Evolutionary conservation across 2,888 invertebrate genomes (phyloP).

Genomic region (Sepioteuthis lessoniana): DNA sequence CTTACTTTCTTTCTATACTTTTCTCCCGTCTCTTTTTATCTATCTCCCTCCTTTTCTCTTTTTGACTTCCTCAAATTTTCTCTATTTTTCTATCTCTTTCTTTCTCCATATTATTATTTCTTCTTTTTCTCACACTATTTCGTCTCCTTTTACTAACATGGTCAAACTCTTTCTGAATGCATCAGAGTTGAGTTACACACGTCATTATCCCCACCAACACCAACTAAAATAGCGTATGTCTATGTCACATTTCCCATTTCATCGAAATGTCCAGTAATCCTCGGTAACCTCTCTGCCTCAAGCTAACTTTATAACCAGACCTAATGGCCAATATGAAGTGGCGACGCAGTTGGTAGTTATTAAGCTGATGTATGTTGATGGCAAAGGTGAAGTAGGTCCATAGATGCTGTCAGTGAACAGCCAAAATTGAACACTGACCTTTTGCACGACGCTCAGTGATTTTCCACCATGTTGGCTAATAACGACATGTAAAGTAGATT

Average conservation of each 20-base stretch:
- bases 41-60: neutral
- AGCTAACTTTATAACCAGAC: neutral
- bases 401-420: neutral
- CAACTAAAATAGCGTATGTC: neutral
- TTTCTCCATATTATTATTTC: neutral
- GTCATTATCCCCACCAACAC: neutral
- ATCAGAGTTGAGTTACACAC: neutral
- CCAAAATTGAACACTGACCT: conserved; percentile 20
- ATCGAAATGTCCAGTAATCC: neutral
- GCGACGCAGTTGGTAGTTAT: conserved; percentile 6
- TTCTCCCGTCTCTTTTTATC: neutral
- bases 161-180: neutral
- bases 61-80: neutral
- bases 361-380: conserved; percentile 23
- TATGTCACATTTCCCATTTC: neutral
- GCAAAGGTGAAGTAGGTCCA: neutral
- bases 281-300: neutral
- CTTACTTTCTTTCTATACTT: neutral
- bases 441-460: neutral
- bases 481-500: conserved; percentile 13
- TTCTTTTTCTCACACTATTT: neutral
- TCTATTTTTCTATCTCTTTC: too few relatives aligned
- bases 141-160: neutral
- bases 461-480: neutral
- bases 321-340: neutral